phyloP scores from a whole-genome alignment of 2,888 invertebrate genomes.

The Mesoligia furuncula region DNA sequence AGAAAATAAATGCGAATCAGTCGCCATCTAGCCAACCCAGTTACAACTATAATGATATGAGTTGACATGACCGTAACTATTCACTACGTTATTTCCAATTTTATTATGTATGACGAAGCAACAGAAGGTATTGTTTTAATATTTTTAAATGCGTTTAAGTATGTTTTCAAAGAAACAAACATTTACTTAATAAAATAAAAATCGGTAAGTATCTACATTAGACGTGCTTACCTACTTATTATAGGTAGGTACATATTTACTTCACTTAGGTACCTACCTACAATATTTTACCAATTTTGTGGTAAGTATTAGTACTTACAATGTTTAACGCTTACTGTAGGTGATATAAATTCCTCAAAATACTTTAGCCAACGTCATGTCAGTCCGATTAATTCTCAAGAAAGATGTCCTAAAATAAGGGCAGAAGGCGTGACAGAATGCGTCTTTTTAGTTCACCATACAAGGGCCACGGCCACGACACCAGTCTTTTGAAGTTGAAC shows the following conservation, averaged over 20 bases:
- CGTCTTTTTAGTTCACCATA: slow-evolving; percentile 42
- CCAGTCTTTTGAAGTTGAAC: slow-evolving; percentile 11
- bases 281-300: background rate
- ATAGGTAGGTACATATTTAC: no score
- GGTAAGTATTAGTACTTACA: background rate
- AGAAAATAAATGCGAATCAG: slow-evolving; percentile 71
- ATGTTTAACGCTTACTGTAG: background rate
- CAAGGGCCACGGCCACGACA: slow-evolving; percentile 12
- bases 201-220: no score
- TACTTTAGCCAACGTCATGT: background rate
- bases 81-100: slow-evolving; percentile 47
- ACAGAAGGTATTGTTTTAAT: slow-evolving; percentile 38
- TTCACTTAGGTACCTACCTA: background rate
- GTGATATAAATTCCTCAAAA: background rate
- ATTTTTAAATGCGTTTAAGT: background rate
- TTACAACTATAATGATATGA: slow-evolving; percentile 71
- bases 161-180: background rate
- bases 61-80: slow-evolving; percentile 59
- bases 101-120: slow-evolving; percentile 34
- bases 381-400: slow-evolving; percentile 18
- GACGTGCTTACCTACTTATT: background rate
- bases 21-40: slow-evolving; percentile 85
- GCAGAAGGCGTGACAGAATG: slow-evolving; percentile 51
- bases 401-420: slow-evolving; percentile 30
- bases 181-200: background rate